These are phyloP conservation scores for Lineus longissimus DNA, from an alignment of 1,140 invertebrate genomes.

Conservation along the genomic window DNA sequence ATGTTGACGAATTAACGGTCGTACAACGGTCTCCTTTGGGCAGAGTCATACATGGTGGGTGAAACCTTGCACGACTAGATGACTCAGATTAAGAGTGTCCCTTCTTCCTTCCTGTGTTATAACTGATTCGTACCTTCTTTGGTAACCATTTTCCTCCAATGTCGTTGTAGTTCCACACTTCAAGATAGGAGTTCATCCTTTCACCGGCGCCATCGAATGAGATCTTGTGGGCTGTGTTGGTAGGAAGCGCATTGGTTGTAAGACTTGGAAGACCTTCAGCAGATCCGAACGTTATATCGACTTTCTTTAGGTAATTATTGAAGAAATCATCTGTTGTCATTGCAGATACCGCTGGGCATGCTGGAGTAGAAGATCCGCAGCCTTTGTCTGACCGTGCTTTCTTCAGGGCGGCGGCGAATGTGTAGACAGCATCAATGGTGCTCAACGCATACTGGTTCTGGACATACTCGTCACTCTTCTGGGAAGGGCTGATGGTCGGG, in stretches of 20 bases:
- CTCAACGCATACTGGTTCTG: constrained; percentile 50
- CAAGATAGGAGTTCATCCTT: constrained; percentile 29
- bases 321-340: constrained; percentile 49
- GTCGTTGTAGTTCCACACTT: constrained; percentile 20
- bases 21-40: too few species aligned
- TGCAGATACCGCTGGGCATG: constrained; percentile 37
- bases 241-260: constrained; percentile 16
- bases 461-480: constrained; percentile 15
- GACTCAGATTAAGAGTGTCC: constrained; percentile 47
- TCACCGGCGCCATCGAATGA: too few species aligned
- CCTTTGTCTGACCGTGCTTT: constrained; percentile 49
- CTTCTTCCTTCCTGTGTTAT: constrained; percentile 41
- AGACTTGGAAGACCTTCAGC: constrained; percentile 44
- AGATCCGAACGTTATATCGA: constrained; percentile 44
- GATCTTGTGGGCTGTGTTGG: too few species aligned
- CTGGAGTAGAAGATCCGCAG: constrained; percentile 30
- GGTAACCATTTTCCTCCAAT: constrained; percentile 43
- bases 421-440: constrained; percentile 51
- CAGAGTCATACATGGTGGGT: too few species aligned
- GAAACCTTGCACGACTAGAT: constrained; percentile 41
- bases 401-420: constrained; percentile 49
- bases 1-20: too few species aligned
- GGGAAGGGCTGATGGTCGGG: background rate
- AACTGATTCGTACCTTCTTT: constrained; percentile 44
- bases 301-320: constrained; percentile 47